These are phyloP conservation scores for Sylvilagus floridanus DNA, from an alignment of 2,797 vertebrate species.

Conservation along the genomic window DNA sequence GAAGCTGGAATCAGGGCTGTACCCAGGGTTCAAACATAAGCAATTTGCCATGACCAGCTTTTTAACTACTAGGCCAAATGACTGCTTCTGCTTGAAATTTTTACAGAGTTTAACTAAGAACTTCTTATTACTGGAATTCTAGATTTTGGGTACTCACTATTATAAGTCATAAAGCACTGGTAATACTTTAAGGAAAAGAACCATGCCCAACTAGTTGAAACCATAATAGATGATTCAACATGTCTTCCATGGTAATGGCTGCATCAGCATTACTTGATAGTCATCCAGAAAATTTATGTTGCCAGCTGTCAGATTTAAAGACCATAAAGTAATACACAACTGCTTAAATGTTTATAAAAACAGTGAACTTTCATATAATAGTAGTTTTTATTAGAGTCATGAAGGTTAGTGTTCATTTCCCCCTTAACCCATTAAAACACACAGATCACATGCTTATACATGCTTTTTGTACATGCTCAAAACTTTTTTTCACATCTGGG, in stretches of 20 bases:
- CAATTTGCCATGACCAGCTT: no score
- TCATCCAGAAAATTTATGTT: slow-evolving; percentile 81
- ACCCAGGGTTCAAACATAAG: no score
- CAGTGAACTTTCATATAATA: slow-evolving; percentile 80
- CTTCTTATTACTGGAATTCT: slow-evolving; percentile 83
- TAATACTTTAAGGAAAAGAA: slow-evolving; percentile 74
- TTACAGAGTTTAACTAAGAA: slow-evolving; percentile 80
- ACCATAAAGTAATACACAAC: slow-evolving; percentile 54
- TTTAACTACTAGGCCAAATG: no score
- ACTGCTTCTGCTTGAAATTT: slow-evolving; percentile 74
- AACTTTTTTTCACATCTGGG: slow-evolving; percentile 78
- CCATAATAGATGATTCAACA: slow-evolving; percentile 61
- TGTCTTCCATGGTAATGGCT: slow-evolving; percentile 81
- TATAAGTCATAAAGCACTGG: slow-evolving; percentile 73
- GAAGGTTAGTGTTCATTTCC: slow-evolving; percentile 50
- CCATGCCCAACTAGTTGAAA: slow-evolving; percentile 67
- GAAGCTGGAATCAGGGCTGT: no score
- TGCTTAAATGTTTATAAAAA: slow-evolving; percentile 82
- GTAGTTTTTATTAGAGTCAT: slow-evolving; percentile 75
- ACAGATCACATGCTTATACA: neutral
- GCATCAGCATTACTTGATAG: slow-evolving; percentile 80
- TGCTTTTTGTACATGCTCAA: slow-evolving; percentile 54
- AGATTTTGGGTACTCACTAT: slow-evolving; percentile 63
- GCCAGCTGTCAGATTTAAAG: slow-evolving; percentile 79
- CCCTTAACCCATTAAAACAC: neutral